phyloP scores from a whole-genome alignment of 2,797 vertebrate genomes.

The Schizothorax lantsangensis region DNA sequence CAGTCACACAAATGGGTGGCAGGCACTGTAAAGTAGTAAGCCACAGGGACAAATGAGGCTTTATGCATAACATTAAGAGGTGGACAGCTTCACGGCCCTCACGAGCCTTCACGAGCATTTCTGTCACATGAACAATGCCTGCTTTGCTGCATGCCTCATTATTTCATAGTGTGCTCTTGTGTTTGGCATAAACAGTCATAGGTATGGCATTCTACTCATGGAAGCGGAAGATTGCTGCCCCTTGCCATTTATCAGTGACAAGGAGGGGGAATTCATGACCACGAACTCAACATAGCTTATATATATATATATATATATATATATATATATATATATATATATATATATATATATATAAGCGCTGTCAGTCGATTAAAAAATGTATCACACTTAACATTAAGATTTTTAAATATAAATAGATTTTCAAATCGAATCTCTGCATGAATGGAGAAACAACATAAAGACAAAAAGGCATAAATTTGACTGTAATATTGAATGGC shows the following conservation, averaged over 20 bases:
- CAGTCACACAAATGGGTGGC: slow-evolving; percentile 9
- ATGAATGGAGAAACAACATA: background rate
- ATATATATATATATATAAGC: background rate
- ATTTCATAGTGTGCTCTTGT: slow-evolving; percentile 33
- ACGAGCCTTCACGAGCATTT: background rate
- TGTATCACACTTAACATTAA: background rate
- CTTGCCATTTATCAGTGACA: slow-evolving; percentile 12
- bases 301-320: no score
- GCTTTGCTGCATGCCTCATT: slow-evolving; percentile 45
- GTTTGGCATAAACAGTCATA: slow-evolving; percentile 35
- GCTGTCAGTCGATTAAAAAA: background rate
- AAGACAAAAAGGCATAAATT: no score
- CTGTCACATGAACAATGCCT: slow-evolving; percentile 38
- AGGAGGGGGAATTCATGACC: background rate
- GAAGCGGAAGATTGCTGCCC: slow-evolving; percentile 1
- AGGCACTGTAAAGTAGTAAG: slow-evolving; percentile 18
- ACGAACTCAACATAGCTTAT: background rate
- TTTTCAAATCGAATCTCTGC: no score
- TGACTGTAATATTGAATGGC: no score
- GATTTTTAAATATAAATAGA: background rate
- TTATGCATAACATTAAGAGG: slow-evolving; percentile 44
- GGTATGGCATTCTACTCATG: slow-evolving; percentile 16
- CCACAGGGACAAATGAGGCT: slow-evolving; percentile 42
- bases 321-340: no score
- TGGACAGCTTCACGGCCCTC: background rate